These are phyloP conservation scores for Amblyjoppa proteus DNA, from an alignment of 2,888 invertebrate species.

Conservation along the genomic window DNA sequence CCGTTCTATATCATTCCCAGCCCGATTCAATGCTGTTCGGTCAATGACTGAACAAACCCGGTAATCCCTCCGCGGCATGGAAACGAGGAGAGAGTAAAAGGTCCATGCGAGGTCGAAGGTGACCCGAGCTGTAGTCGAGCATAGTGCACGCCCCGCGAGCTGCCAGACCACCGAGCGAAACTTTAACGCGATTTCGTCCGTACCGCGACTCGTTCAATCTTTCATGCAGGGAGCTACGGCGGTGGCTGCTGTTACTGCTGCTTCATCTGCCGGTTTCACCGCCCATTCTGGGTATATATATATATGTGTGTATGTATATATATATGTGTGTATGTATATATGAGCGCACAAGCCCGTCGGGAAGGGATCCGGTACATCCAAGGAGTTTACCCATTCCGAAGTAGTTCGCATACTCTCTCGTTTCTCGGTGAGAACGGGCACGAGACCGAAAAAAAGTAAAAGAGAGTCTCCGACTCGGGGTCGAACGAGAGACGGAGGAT, in stretches of 20 bases:
- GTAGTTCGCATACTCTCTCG: constrained; percentile 31
- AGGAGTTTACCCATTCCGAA: constrained; percentile 24
- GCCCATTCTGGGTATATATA: background rate
- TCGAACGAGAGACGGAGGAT: constrained; percentile 30
- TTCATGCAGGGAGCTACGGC: constrained; percentile 46
- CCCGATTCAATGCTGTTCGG: background rate
- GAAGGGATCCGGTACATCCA: constrained; percentile 32
- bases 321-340: background rate
- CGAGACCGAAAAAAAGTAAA: constrained; percentile 18
- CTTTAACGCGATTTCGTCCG: constrained; percentile 60
- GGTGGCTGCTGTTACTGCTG: constrained; percentile 39
- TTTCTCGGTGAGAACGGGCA: constrained; percentile 7
- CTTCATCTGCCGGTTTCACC: constrained; percentile 16
- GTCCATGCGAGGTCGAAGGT: constrained; percentile 8
- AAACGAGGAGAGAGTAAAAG: constrained; percentile 39
- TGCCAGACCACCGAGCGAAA: constrained; percentile 54
- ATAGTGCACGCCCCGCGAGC: constrained; percentile 26
- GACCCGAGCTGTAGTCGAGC: constrained; percentile 7
- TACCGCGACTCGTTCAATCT: constrained; percentile 55
- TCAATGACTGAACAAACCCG: background rate
- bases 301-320: no score
- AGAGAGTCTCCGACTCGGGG: constrained; percentile 9
- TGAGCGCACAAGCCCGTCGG: constrained; percentile 18
- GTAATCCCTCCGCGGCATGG: background rate
- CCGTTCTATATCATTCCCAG: background rate